These are phyloP conservation scores for Cichladusa arquata DNA, from an alignment of 2,113 vertebrate genomes.

Conservation along the genomic window DNA sequence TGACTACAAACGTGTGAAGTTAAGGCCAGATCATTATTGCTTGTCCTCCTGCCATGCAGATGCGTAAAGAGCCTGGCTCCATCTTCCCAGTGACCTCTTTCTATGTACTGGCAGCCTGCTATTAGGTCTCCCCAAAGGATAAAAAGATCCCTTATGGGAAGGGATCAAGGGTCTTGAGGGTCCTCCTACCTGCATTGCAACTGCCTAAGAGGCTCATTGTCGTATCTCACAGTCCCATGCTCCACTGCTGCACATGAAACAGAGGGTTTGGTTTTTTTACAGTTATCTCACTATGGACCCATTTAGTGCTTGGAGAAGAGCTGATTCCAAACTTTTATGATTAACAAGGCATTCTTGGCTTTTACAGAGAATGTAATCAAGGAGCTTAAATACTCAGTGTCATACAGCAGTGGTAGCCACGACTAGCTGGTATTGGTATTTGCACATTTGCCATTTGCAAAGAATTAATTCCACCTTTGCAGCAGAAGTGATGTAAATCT, in stretches of 20 bases:
- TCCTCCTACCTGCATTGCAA: background rate
- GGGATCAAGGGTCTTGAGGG: background rate
- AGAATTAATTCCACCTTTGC: background rate
- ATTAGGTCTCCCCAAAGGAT: background rate
- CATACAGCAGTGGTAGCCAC: background rate
- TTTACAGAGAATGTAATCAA: background rate
- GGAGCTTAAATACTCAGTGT: background rate
- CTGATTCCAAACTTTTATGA: background rate
- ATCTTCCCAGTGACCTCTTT: background rate
- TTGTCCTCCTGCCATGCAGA: background rate
- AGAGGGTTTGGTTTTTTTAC: background rate
- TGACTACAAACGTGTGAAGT: background rate
- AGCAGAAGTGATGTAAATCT: background rate
- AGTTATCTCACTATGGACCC: background rate
- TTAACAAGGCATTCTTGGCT: background rate
- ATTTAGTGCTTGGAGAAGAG: background rate
- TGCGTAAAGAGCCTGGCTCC: background rate
- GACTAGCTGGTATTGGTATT: background rate
- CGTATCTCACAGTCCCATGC: background rate
- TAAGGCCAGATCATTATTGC: background rate
- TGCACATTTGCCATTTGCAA: background rate
- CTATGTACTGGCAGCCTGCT: background rate
- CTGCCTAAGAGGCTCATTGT: fast-evolving
- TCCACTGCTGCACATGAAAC: background rate
- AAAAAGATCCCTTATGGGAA: background rate